Evolutionary conservation across 2,113 vertebrate species (phyloP).

Genomic region (Nycticryphes semicollaris): DNA sequence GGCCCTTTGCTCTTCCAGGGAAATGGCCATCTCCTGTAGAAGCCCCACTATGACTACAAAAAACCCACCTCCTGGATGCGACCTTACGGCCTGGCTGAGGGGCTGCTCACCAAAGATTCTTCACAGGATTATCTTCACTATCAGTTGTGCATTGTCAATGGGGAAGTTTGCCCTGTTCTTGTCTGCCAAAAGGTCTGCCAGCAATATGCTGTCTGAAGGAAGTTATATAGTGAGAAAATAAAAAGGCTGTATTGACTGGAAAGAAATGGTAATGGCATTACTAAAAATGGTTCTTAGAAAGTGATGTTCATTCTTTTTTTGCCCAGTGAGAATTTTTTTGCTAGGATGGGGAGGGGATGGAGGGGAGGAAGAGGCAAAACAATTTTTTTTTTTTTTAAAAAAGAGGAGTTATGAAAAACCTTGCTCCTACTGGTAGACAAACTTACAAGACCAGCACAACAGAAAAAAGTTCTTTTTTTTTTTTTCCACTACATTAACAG

Average conservation of each 20-base stretch:
- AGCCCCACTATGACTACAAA: conserved; percentile 51
- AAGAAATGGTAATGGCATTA: conserved; percentile 76
- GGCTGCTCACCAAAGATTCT: conserved; percentile 58
- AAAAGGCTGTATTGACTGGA: conserved; percentile 72
- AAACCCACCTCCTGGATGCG: conserved; percentile 53
- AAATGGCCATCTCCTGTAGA: conserved; percentile 71
- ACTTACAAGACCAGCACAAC: conserved; percentile 90
- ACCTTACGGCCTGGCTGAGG: conserved; percentile 53
- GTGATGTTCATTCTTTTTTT: conserved; percentile 50
- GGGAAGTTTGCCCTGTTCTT: conserved; percentile 63
- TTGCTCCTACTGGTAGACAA: conserved; percentile 85
- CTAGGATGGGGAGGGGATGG: neutral
- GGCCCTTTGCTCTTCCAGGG: conserved; percentile 61
- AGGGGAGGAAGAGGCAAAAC: neutral
- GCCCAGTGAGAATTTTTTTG: conserved; percentile 61
- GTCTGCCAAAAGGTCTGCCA: conserved; percentile 65
- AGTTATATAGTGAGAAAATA: conserved; percentile 79
- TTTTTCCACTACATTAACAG: conserved; percentile 91
- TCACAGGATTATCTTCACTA: conserved; percentile 42
- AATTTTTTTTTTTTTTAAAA: neutral
- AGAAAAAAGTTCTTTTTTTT: conserved; percentile 82
- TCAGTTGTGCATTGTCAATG: conserved; percentile 63
- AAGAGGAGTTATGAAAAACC: conserved; percentile 67
- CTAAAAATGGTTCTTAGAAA: conserved; percentile 83
- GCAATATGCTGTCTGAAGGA: conserved; percentile 69